Base-by-base conservation (phyloP, 2,888 invertebrate genomes). In the Caenorhabditis sp. region DNA sequence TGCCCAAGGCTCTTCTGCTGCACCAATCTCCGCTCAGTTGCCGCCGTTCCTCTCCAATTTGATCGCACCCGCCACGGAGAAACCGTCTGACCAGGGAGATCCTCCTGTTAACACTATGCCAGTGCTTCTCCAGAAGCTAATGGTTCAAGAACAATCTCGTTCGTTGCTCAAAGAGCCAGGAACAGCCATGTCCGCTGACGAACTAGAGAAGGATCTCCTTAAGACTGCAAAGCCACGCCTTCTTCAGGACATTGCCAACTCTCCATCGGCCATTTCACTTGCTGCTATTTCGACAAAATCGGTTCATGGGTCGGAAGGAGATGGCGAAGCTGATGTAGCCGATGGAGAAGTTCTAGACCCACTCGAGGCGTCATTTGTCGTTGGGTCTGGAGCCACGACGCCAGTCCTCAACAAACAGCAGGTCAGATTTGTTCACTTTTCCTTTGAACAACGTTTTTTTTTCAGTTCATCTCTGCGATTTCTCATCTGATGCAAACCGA, bases 181-280 rank as follows among this genome's bases (percentile, higher is more conserved):
- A 32, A 58, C 75, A 13, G 62, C 74, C 9, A 78, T 80, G 62
- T 59, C 73, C 26, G 74, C 79, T 30, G 80, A 80, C 46, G 82
- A 80, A 32, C 55, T 82, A 9, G 82, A 82, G 39, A 82, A 79
- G 39, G 78, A 80, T 50, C 61, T 82, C 7, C 61, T 76, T 5
- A 78, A 55, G 11, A 70, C 82, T 5, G 82, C 82, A 2, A 82
- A 80, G 22, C 82, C 79, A 35, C 74, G 70, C 20, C 27, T 66
- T 17, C 26, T 70, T 11, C 61, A 81, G 41, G 82, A 80, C n/a
- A 77, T 82, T 58, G 68, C 43, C 26, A 80, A 79, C 52, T 81
- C 82, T 1, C 76, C 82, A n/a, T 84, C 84, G 0, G 84, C 81
- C 13, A 79, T 79, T 5, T 81, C 81, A 2, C 56, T 84, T 43